Conservation (phyloP, 1,140 invertebrate species). For the Druon quercuslanigerum region DNA sequence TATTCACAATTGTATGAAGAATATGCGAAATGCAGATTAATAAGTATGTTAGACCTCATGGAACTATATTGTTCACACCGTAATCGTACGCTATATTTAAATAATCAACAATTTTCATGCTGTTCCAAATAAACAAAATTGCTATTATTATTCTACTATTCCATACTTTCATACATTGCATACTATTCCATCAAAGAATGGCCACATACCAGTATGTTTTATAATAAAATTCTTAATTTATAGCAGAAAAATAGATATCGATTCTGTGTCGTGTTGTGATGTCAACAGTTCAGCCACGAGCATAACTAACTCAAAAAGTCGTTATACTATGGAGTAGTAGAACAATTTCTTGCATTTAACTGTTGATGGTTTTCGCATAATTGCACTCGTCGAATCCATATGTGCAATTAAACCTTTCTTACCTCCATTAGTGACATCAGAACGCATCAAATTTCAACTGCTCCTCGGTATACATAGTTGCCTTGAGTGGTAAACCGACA, state of each 20-base stretch:
- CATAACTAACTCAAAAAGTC: neutral
- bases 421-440: neutral
- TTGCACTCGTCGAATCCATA: neutral
- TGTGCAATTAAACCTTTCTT: neutral
- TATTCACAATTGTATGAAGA: no score
- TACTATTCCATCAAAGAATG: neutral
- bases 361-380: neutral
- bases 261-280: neutral
- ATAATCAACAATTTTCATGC: neutral
- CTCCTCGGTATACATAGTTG: neutral
- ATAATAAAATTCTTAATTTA: neutral
- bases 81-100: neutral
- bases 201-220: no score
- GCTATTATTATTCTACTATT: no score
- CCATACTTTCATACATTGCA: no score
- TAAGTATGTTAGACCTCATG: no score
- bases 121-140: neutral
- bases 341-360: no score
- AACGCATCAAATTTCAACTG: no score
- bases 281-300: neutral
- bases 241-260: neutral
- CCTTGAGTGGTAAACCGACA: neutral
- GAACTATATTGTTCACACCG: no score
- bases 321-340: no score
- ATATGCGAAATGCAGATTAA: no score